Evolutionary conservation across 2,888 invertebrate species (phyloP).

Genomic region (Harpalus rufipes): DNA sequence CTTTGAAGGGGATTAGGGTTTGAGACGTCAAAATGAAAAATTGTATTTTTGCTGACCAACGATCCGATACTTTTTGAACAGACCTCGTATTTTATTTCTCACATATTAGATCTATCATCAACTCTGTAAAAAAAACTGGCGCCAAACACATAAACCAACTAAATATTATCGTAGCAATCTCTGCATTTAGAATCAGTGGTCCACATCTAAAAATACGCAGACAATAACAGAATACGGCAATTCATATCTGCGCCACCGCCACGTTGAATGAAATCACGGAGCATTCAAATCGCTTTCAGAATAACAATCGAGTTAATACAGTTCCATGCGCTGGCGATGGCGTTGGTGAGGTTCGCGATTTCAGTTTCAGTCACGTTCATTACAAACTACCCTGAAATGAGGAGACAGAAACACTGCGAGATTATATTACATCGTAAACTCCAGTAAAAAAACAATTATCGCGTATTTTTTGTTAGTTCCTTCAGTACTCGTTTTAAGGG

Average conservation of each 20-base stretch:
- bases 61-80: too few relatives aligned
- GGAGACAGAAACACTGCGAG: constrained; percentile 50
- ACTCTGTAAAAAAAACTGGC: background rate
- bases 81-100: too few relatives aligned
- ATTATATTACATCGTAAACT: constrained; percentile 63
- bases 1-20: too few relatives aligned
- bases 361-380: constrained; percentile 59
- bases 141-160: constrained; percentile 32
- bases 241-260: constrained; percentile 27
- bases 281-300: constrained; percentile 62
- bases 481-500: constrained; percentile 17
- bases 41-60: too few relatives aligned
- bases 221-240: constrained; percentile 40
- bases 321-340: constrained; percentile 43
- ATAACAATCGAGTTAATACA: constrained; percentile 63
- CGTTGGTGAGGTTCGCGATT: constrained; percentile 15
- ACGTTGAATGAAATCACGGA: constrained; percentile 47
- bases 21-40: too few relatives aligned
- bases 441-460: constrained; percentile 63
- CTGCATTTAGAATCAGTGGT: constrained; percentile 15
- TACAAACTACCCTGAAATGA: constrained; percentile 40
- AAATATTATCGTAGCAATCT: constrained; percentile 29
- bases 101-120: too few relatives aligned
- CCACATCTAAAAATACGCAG: constrained; percentile 40
- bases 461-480: constrained; percentile 9